These are phyloP conservation scores for Scaptomyza polygonia DNA, from an alignment of 2,888 invertebrate genomes.

Conservation along the genomic window DNA sequence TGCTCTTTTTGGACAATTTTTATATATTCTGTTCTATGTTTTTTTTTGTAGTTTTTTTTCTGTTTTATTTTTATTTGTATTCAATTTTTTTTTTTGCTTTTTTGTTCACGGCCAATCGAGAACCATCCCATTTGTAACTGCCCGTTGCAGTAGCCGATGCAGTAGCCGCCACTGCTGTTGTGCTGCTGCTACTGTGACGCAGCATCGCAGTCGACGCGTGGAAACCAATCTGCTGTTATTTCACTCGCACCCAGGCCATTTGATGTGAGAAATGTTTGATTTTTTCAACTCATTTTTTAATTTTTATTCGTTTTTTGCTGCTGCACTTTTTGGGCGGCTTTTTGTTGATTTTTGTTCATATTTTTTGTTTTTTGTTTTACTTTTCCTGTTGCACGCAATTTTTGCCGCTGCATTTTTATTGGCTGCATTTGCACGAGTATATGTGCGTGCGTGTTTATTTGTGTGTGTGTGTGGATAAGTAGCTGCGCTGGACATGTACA, in stretches of 20 bases:
- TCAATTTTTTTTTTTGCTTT: slow-evolving; percentile 7
- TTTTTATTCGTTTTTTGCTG: slow-evolving; percentile 33
- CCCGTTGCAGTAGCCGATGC: slow-evolving; percentile 32
- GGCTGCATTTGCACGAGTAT: slow-evolving; percentile 78
- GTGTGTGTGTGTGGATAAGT: slow-evolving; percentile 68
- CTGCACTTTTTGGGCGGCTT: slow-evolving; percentile 61
- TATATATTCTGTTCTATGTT: slow-evolving; percentile 51
- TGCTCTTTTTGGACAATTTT: slow-evolving; percentile 43
- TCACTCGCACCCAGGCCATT: slow-evolving; percentile 81
- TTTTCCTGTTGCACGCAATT: slow-evolving; percentile 78
- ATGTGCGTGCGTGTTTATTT: slow-evolving; percentile 15
- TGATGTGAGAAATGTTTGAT: slow-evolving; percentile 56
- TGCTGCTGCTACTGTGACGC: slow-evolving; percentile 22
- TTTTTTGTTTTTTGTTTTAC: slow-evolving; percentile 18
- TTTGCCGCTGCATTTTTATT: slow-evolving; percentile 84
- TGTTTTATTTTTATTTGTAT: slow-evolving; percentile 9
- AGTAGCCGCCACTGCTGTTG: slow-evolving; percentile 21
- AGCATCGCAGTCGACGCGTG: slow-evolving; percentile 37
- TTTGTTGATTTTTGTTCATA: slow-evolving; percentile 56
- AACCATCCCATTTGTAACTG: slow-evolving; percentile 43
- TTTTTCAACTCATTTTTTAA: slow-evolving; percentile 54
- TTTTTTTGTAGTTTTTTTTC: slow-evolving; percentile 17
- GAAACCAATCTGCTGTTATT: slow-evolving; percentile 78
- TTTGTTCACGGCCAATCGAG: slow-evolving; percentile 27
- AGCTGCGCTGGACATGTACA: slow-evolving; percentile 64